Base-by-base conservation (phyloP, 2,113 vertebrate genomes). In the Phalacrocorax pelagicus region DNA sequence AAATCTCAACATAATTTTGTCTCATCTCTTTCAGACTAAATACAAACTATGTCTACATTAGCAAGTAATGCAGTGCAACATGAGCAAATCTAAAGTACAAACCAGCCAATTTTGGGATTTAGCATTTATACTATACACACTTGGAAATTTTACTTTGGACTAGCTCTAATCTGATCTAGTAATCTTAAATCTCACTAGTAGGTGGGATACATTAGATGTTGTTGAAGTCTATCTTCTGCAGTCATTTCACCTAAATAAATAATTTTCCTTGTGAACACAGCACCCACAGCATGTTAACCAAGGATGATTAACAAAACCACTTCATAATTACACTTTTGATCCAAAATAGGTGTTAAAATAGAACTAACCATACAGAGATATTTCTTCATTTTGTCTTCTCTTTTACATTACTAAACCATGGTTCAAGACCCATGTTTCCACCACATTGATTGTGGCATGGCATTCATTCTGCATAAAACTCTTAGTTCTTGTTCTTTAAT, bases 351-450 rank as follows among this genome's bases (percentile, higher is more conserved):
- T 59, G 15, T 55, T 54, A 36, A 79, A 78, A 59, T 32, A 84
- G 29, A 73, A 20, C 19, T 55, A 61, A 15, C 7, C 6, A 79
- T 36, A 38, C 2, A 38, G 16, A 81, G 6, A 27, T 47, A 67
- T 7, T 67, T 2, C 30, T 73, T 66, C 7, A 29, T 44, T 46
- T 78, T 82, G 4, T 17, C 30, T 44, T 52, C 29, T 61, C 8
- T 73, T 67, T 84, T 44, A 54, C 61, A 4, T 42, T 36, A 26
- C 26, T 81, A 49, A 84, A 36, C 11, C 7, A 10, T 24, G 15
- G 17, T 54, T 79, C 1, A 0, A 82, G 5, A 4, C 13, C 5
- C 2, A 1, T 21, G 9, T 55, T 86, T 74, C 26, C 42, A 55
- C 8, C 67, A 36, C 13, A 32, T 7, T 23, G 9, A 59, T 10